A percentile compares a stretch with the other conserved stretches of the same genome.
These are phyloP conservation scores for Bathybates hornii DNA, from an alignment of 2,113 vertebrate genomes.

Conservation along the genomic window DNA sequence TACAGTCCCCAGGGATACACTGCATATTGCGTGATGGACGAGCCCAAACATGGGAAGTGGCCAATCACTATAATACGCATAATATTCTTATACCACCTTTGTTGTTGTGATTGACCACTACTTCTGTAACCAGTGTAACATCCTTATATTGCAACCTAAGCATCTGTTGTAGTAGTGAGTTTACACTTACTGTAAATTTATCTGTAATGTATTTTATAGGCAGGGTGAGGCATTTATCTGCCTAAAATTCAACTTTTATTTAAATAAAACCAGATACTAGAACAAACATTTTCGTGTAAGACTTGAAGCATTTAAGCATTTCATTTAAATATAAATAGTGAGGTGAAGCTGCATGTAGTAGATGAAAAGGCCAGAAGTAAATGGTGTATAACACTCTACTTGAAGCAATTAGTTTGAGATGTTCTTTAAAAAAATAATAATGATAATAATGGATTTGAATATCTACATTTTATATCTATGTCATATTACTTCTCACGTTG, in stretches of 20 bases:
- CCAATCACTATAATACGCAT: not conserved
- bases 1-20: constrained; percentile 64
- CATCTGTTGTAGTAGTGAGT: not conserved
- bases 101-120: not conserved
- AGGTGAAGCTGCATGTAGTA: not conserved
- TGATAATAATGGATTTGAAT: not conserved
- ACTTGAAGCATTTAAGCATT: not conserved
- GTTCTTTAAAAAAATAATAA: not conserved
- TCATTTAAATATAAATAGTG: not conserved
- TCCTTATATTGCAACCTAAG: not conserved
- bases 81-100: not conserved
- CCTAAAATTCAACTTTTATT: not conserved
- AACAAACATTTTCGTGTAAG: not conserved
- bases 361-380: not conserved
- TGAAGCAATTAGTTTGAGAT: not conserved
- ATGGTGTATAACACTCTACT: not conserved
- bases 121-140: not conserved
- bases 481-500: not conserved
- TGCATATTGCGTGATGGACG: constrained; percentile 15
- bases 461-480: not conserved
- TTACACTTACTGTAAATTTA: not conserved
- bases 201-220: not conserved
- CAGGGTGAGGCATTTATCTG: not conserved
- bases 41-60: not conserved
- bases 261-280: not conserved